phyloP scores from a whole-genome alignment of 2,113 vertebrate genomes.

The Glareola pratincola region DNA sequence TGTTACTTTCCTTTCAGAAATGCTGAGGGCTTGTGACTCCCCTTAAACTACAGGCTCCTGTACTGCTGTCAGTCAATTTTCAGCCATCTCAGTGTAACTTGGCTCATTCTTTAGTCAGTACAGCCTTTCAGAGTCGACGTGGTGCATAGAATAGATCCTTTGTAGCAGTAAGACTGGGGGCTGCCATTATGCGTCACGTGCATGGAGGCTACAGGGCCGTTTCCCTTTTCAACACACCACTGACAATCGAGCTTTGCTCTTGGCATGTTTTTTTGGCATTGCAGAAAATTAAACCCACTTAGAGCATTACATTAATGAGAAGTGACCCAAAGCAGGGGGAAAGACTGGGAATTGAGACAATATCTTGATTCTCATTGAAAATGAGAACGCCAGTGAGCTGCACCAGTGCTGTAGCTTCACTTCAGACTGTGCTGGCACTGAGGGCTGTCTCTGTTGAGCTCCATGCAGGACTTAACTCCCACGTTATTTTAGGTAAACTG shows the following conservation, averaged over 20 bases:
- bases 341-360: not conserved
- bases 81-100: not conserved
- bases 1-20: not conserved
- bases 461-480: not conserved
- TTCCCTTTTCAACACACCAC: not conserved
- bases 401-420: not conserved
- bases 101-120: not conserved
- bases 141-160: not conserved
- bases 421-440: not conserved
- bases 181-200: not conserved
- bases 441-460: not conserved
- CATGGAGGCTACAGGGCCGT: fast-evolving
- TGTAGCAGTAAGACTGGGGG: not conserved
- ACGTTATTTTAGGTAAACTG: not conserved
- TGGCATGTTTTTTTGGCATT: not conserved
- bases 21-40: not conserved
- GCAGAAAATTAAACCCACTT: not conserved
- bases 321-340: not conserved
- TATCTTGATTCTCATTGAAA: not conserved
- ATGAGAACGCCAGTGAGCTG: not conserved
- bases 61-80: not conserved
- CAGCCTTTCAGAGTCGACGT: not conserved
- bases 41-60: not conserved
- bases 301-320: not conserved
- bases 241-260: not conserved